Base-by-base conservation (phyloP, 2,888 invertebrate species). In the Ennomos erosarius region DNA sequence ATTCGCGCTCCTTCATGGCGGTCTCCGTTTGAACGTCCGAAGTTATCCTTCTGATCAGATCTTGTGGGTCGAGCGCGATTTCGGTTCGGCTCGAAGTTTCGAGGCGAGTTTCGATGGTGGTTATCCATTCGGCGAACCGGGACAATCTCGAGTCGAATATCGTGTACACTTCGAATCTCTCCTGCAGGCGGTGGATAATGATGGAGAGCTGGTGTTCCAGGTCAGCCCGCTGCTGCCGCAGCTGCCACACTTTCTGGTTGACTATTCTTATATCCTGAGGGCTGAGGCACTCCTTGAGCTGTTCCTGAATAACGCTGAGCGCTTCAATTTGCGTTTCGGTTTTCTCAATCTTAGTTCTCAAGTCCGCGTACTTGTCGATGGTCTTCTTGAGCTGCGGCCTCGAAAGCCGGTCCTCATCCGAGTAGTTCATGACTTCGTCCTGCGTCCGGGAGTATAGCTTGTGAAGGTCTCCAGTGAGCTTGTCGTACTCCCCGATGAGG, bases 211-310 rank as follows among this genome's bases (percentile, higher is more conserved):
- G 96, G 71, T 97, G 96, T 71, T 97, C 96, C 2, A 97, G 84
- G 70, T 98, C 97, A 0, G 95, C 95, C 68, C 97, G 95, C 72
- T 96, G 96, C 77, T 98, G 97, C 84, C 95, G 94, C 52, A 97
- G 83, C 61, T 97, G 93, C 94, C 97, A 96, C 64, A 96, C 93
- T 67, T 94, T 94, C 79, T 97, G 97, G 69, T 95, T 95, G 47
- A 97, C 94, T 10, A 95, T 92, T 79, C 97, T 96, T 85, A 97
- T 95, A 76, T 98, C 98, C 46, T 95, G 94, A 0, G 97, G 97
- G 80, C 96, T 97, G 6, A 98, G 93, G 71, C 96, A 96, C 78
- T 97, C 97, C 73, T 97, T 96, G 3, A 98, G 88, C 82, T 97
- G 96, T 80, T 97, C 97, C 71, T 97, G 96, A 35, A 95, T 94